Evolutionary conservation across 2,888 invertebrate species (phyloP).

Genomic region (Papilio protenor): DNA sequence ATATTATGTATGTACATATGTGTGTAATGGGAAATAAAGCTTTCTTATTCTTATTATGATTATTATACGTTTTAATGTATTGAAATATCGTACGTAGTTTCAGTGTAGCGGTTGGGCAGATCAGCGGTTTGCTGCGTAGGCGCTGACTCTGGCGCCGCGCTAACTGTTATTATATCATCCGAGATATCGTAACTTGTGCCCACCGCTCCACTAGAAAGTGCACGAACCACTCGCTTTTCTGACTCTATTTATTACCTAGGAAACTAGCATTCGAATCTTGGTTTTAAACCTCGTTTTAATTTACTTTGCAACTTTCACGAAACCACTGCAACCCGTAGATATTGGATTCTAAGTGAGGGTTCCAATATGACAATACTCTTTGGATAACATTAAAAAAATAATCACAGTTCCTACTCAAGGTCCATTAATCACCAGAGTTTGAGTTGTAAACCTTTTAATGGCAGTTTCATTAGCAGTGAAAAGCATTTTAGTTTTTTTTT

Average conservation of each 20-base stretch:
- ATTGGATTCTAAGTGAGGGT: background rate
- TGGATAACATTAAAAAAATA: background rate
- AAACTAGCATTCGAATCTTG: conserved; percentile 53
- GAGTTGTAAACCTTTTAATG: background rate
- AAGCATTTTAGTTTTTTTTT: background rate
- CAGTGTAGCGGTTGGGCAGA: conserved; percentile 50
- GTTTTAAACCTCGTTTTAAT: conserved; percentile 50
- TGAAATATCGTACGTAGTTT: conserved; percentile 3
- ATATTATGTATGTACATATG: too few relatives aligned
- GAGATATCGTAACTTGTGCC: conserved; percentile 77
- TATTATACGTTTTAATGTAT: background rate
- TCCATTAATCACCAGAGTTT: background rate
- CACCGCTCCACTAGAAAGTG: conserved; percentile 77
- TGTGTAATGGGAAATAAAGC: too few relatives aligned
- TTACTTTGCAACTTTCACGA: conserved; percentile 39
- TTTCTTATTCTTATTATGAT: too few relatives aligned
- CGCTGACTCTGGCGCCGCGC: conserved; percentile 52
- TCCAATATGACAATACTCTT: background rate
- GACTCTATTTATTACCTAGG: conserved; percentile 69
- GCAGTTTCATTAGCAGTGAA: background rate
- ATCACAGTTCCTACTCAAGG: background rate
- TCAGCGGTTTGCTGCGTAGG: conserved; percentile 46
- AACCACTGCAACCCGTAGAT: conserved; percentile 3
- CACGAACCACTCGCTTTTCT: conserved; percentile 72
- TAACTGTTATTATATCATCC: conserved; percentile 70